phyloP scores from a whole-genome alignment of 2,888 invertebrate species.

The Leptopilina myrica region DNA sequence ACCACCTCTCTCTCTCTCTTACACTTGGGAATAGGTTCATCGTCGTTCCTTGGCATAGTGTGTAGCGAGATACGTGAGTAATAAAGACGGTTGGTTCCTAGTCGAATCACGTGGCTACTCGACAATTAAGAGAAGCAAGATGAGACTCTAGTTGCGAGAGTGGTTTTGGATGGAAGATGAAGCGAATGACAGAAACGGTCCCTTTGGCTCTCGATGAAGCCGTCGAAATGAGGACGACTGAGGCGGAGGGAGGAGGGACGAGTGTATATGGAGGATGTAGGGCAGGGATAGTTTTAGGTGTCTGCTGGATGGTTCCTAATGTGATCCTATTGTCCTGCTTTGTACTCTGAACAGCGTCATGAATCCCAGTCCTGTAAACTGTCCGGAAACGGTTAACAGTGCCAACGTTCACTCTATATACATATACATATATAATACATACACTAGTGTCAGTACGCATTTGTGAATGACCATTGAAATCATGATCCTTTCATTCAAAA shows the following conservation, averaged over 20 bases:
- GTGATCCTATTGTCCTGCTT: slow-evolving; percentile 69
- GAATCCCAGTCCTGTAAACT: slow-evolving; percentile 73
- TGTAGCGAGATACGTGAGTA: slow-evolving; percentile 29
- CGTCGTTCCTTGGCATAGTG: slow-evolving; percentile 23
- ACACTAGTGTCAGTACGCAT: slow-evolving; percentile 45
- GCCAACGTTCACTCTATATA: slow-evolving; percentile 65
- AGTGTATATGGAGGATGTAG: not conserved
- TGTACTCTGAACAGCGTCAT: slow-evolving; percentile 59
- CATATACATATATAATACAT: slow-evolving; percentile 55
- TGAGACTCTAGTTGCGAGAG: slow-evolving; percentile 39
- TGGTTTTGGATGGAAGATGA: slow-evolving; percentile 10
- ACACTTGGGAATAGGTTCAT: not conserved
- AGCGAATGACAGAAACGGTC: slow-evolving; percentile 17
- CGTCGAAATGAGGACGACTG: not conserved
- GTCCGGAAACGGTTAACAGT: slow-evolving; percentile 74
- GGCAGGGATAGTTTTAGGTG: slow-evolving; percentile 61
- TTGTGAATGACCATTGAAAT: slow-evolving; percentile 45
- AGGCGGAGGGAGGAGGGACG: too few relatives aligned
- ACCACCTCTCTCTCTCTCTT: not conserved
- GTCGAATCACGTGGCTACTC: slow-evolving; percentile 59
- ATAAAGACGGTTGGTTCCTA: slow-evolving; percentile 48
- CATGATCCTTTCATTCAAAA: slow-evolving; percentile 47
- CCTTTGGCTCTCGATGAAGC: not conserved
- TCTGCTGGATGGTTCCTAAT: slow-evolving; percentile 65
- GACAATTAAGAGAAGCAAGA: slow-evolving; percentile 59